Percentiles rank a stretch among this genome's conserved stretches.
Conservation (phyloP, 2,113 vertebrate genomes). For the Scortum barcoo region DNA sequence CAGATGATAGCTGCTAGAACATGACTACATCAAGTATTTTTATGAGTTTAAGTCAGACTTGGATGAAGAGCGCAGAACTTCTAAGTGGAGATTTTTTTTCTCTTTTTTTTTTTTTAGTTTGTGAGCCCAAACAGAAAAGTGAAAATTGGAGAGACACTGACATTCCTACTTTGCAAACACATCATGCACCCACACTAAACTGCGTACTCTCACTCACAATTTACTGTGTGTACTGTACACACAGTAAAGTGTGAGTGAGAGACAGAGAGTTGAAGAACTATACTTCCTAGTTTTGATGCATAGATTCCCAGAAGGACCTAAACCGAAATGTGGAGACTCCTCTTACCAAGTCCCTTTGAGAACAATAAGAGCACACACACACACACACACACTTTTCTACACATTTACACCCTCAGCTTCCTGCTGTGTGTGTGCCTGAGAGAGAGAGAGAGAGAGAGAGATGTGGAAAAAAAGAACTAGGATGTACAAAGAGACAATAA, state of each 20-base stretch:
- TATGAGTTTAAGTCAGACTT: too few species aligned
- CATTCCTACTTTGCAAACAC: not conserved
- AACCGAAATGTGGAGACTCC: not conserved
- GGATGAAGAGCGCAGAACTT: too few species aligned
- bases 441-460: not conserved
- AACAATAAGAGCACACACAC: slow-evolving; percentile 17
- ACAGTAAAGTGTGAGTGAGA: too few species aligned
- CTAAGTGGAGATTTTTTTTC: not conserved
- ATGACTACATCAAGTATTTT: too few species aligned
- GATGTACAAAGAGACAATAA: slow-evolving; percentile 43
- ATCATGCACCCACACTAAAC: not conserved
- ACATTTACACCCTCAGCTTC: slow-evolving; percentile 5
- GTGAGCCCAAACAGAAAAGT: not conserved
- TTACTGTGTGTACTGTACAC: too few species aligned
- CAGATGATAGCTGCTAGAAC: too few species aligned
- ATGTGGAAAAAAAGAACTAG: slow-evolving; percentile 8
- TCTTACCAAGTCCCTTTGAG: slow-evolving; percentile 36
- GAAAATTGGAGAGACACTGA: not conserved
- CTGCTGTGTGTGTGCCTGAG: not conserved
- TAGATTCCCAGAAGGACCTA: slow-evolving; percentile 10
- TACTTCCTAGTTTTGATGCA: slow-evolving; percentile 20
- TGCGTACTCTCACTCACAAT: too few species aligned
- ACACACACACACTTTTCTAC: not conserved
- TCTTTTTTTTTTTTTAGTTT: not conserved
- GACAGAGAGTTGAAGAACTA: not conserved